Conservation (phyloP, 2,797 vertebrate genomes). For the Chaenodraco wilsoni region DNA sequence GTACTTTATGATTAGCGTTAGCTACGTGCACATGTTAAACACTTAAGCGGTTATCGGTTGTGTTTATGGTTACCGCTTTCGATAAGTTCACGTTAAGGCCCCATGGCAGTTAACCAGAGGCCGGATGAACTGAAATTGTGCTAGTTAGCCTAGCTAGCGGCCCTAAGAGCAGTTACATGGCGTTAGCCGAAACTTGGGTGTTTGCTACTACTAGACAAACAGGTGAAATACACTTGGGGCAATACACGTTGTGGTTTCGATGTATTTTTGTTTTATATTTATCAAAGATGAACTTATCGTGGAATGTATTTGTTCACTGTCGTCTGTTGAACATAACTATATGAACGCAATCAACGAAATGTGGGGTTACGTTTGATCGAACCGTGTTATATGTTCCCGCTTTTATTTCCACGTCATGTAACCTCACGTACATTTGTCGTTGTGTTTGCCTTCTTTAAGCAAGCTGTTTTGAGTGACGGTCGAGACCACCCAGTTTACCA, state of each 20-base stretch:
- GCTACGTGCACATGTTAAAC: neutral
- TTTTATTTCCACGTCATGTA: neutral
- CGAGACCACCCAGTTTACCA: slow-evolving; percentile 25
- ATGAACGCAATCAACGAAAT: neutral
- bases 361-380: neutral
- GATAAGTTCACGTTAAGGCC: accelerated
- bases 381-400: slow-evolving; percentile 1
- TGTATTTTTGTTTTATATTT: neutral
- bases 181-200: slow-evolving; percentile 50
- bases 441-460: neutral
- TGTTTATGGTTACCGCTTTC: accelerated
- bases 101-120: neutral
- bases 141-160: slow-evolving; percentile 70
- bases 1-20: neutral
- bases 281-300: accelerated
- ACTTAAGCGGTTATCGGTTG: accelerated
- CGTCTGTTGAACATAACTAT: slow-evolving; percentile 27
- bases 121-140: slow-evolving; percentile 22
- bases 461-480: neutral
- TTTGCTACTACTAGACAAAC: neutral
- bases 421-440: neutral
- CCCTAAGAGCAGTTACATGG: slow-evolving; percentile 48
- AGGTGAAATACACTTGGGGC: neutral
- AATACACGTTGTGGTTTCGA: accelerated
- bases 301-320: neutral